phyloP scores from a whole-genome alignment of 2,888 invertebrate genomes.

The Gibbula magus region DNA sequence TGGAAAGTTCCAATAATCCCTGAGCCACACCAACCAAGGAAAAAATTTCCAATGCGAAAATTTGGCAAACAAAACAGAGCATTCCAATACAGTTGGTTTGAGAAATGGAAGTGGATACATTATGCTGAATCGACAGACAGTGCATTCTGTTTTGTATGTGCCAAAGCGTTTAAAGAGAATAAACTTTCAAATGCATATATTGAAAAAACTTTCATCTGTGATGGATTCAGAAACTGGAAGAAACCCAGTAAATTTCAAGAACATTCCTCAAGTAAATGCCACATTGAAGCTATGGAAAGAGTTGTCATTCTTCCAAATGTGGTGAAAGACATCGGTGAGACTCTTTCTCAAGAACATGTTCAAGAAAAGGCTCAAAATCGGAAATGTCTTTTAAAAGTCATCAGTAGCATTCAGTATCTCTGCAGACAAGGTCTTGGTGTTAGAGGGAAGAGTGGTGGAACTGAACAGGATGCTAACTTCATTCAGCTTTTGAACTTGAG shows the following conservation, averaged over 20 bases:
- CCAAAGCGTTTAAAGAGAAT: constrained; percentile 25
- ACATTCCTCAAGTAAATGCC: constrained; percentile 26
- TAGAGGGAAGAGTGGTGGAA: constrained; percentile 37
- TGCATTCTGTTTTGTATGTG: constrained; percentile 30
- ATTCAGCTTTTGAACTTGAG: constrained; percentile 39
- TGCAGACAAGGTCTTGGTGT: constrained; percentile 40
- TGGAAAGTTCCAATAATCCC: not conserved
- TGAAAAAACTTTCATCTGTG: too few species aligned
- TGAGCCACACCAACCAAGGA: not conserved
- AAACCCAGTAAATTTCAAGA: not conserved
- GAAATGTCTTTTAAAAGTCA: constrained; percentile 32
- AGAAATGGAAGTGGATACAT: constrained; percentile 29
- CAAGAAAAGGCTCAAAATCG: constrained; percentile 40
- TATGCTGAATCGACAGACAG: constrained; percentile 27
- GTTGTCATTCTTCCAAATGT: constrained; percentile 22
- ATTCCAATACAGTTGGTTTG: constrained; percentile 25
- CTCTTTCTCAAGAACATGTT: constrained; percentile 20
- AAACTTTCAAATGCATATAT: not conserved
- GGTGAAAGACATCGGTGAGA: constrained; percentile 34
- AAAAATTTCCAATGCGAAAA: not conserved
- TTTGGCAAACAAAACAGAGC: constrained; percentile 22
- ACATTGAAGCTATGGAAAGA: constrained; percentile 36
- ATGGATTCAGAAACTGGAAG: not conserved
- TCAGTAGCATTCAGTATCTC: constrained; percentile 39
- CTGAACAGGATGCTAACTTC: constrained; percentile 41